Base-by-base conservation (phyloP, 64 coral and sea anemone species). In the Montipora efflorescens region DNA sequence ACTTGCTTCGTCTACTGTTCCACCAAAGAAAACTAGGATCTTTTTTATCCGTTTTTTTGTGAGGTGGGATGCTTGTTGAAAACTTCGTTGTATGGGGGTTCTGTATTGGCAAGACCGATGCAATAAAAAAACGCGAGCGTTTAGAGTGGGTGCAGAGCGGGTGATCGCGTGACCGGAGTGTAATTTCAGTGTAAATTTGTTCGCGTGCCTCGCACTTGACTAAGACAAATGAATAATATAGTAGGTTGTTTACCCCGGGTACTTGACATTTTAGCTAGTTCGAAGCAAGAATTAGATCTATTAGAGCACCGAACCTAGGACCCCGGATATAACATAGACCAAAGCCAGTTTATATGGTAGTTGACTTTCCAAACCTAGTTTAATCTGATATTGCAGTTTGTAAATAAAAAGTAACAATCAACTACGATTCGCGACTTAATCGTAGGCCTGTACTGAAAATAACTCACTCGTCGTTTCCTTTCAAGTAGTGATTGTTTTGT, bases 321-420 rank as follows among this genome's bases (percentile, higher is more conserved):
- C n/a, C n/a, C n/a, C n/a, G n/a, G n/a, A n/a, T n/a, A n/a, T n/a
- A n/a, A n/a, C n/a, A n/a, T n/a, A n/a, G 14, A 64, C 59, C 59
- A 64, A 64, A 64, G 59, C 59, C 59, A 64, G 14, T 64, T 64
- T 64, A 64, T 64, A 15, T 15, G 59, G 9, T 53, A 53, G 14
- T 64, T 64, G 59, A 64, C 59, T 64, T 64, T 64, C 16, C 59
- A 64, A 64, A 64, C 59, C 59, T 64, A 64, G 59, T 64, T 64
- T 14, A 64, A 64, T 64, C 7, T 64, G 59, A 64, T 13, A 15
- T 7, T 64, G 59, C 59, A 64, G 59, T 64, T 64, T 64, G 59
- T 64, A 64, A 64, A 64, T 64, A 64, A 64, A 64, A 64, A 64
- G 59, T 64, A 64, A 64, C 59, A 64, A 64, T 64, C 59, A 64